Evolutionary conservation across 2,113 vertebrate genomes (phyloP).

Genomic region (Peromyscus californicus): DNA sequence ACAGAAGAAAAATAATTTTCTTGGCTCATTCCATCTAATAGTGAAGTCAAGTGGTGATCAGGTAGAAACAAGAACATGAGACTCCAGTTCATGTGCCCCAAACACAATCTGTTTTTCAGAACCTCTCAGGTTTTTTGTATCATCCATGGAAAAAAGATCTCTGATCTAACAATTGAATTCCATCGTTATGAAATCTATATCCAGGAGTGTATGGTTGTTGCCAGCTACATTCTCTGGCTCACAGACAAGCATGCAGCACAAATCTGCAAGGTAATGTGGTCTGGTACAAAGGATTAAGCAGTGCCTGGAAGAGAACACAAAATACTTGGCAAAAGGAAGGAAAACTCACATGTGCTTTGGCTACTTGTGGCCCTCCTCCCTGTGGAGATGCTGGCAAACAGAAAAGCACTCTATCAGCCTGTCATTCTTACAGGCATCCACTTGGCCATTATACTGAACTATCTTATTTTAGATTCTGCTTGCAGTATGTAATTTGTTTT

Average conservation of each 20-base stretch:
- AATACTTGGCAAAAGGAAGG: neutral
- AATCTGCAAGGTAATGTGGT: neutral
- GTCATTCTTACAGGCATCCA: neutral
- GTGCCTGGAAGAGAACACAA: neutral
- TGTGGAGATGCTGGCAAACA: neutral
- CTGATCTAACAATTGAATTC: too few species aligned
- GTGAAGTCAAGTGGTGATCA: accelerated
- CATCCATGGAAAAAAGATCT: accelerated
- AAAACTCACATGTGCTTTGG: accelerated
- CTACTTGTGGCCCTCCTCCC: accelerated
- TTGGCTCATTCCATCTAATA: neutral
- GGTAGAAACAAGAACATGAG: accelerated
- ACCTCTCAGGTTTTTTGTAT: accelerated
- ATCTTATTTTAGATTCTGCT: neutral
- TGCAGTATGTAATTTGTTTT: neutral
- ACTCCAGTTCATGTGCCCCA: accelerated
- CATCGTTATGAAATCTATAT: neutral
- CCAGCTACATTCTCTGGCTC: neutral
- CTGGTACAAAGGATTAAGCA: neutral
- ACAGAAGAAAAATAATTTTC: neutral
- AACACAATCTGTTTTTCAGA: accelerated
- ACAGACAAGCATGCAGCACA: neutral
- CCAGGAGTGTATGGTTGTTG: neutral
- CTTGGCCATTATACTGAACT: too few species aligned
- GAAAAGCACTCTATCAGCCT: neutral